A percentile compares a stretch with the other conserved stretches of the same genome.
Evolutionary conservation across 2,888 invertebrate species (phyloP).

Genomic region (Andrena trimmerana): DNA sequence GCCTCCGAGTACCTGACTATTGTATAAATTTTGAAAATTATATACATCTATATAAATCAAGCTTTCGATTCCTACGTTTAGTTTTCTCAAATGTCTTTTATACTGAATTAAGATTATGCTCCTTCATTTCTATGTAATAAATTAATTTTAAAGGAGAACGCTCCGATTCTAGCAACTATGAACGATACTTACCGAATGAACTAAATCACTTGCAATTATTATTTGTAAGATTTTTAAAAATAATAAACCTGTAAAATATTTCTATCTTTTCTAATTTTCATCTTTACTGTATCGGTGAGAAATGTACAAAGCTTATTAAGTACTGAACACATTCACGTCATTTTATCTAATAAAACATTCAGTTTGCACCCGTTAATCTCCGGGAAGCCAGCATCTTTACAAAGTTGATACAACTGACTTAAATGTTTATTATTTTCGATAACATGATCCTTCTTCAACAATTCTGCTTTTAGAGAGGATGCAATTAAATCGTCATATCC

Average conservation of each 20-base stretch:
- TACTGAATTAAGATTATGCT: conserved; percentile 6
- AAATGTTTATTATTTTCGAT: conserved; percentile 86
- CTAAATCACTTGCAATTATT: neutral
- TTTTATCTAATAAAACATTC: neutral
- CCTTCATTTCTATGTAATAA: neutral
- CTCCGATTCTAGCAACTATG: neutral
- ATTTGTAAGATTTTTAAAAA: neutral
- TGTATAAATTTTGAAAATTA: conserved; percentile 74
- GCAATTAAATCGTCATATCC: conserved; percentile 86
- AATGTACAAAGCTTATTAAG: neutral
- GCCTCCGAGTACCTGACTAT: conserved; percentile 84
- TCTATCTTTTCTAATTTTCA: neutral
- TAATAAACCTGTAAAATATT: conserved; percentile 9
- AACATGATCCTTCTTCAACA: conserved; percentile 85
- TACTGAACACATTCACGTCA: neutral
- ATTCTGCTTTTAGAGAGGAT: conserved; percentile 86
- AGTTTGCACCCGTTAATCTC: conserved; percentile 64
- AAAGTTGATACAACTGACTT: conserved; percentile 85
- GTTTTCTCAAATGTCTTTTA: conserved; percentile 19
- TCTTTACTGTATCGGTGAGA: neutral
- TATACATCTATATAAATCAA: conserved; percentile 9
- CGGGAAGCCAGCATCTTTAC: conserved; percentile 81
- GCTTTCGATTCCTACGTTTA: neutral
- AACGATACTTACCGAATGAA: conserved; percentile 14
- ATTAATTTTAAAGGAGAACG: conserved; percentile 4